Evolutionary conservation across 2,797 vertebrate species (phyloP), one percentile per base, ranked within the genome.

Genomic region (Cichlasoma orientale): DNA sequence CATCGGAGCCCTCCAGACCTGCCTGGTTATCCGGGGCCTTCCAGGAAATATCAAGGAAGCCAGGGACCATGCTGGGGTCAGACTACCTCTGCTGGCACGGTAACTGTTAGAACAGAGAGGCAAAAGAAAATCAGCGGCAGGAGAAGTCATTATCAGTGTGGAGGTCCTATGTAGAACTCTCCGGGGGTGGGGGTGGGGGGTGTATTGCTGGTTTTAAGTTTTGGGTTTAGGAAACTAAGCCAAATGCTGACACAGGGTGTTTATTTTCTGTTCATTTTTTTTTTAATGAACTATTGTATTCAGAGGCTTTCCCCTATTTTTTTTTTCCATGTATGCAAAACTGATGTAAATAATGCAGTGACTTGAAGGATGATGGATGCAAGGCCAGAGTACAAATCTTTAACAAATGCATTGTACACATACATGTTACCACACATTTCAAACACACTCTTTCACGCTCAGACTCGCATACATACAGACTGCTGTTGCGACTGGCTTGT

Each of bases 121-220:
- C 71, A 68, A 74, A 61, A 84, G 75, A 75, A 74, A 75, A 69
- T 2, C 56, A 74, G 58, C 88, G 68, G 78, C 88, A 90, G 92
- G 91, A 90, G 83, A 91, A 93, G 86, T 90, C 87, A 92, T 93
- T 92, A 93, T 90, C 82, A 81, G 84, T 82, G 84, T 79, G 89
- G 84, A 84, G 85, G 91, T 90, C 90, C 73, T 77, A 54, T 78
- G 69, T 72, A 10, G 25, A 83, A 1, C 33, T 75, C 86, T 86
- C 80, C 18, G 5, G 86, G 59, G 80, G 44, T 58, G 50, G 61
- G 38, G 68, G n/a, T 55, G 61, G 44, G 68, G n/a, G 55, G 10
- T 9, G 25, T 70, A 74, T 72, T 68, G 55, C 74, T 84, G 44
- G 56, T 52, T 56, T 77, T 57, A 19, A 61, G 74, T 79, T 82